Base-by-base conservation (phyloP, 2,113 vertebrate species). In the Clinocottus analis region DNA sequence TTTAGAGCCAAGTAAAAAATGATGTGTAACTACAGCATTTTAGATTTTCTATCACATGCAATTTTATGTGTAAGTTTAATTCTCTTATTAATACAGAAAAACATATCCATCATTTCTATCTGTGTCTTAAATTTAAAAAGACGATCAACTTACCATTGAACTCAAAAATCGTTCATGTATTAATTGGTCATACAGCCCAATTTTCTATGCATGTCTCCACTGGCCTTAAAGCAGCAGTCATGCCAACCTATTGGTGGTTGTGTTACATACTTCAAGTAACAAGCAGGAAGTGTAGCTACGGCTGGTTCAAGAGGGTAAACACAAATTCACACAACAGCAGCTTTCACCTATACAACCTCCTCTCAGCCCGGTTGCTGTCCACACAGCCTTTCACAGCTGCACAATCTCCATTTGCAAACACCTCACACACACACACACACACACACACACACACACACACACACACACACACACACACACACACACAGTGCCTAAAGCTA, bases 271-370 rank as follows among this genome's bases (percentile, higher is more conserved):
- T 90, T 84, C 23, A 60, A 75, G 47, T 67, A 89, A 84, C 86
- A 80, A 89, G 82, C 85, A 91, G 87, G 85, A 90, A 89, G 89
- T 86, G 87, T 76, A 87, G 86, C 87, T 80, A 90, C 3, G 87
- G 79, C 89, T 85, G 92, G 87, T 93, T 93, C 87, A 89, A 87
- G 75, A 85, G 83, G 72, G 90, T 90, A 90, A 94, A 94, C 89
- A 90, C 77, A 47, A 67, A 83, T 64, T 85, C 85, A 87, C 81
- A 93, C 91, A 93, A 86, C 89, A 84, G 90, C 75, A 83, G 92
- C 92, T 92, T 93, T 94, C 88, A 90, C 87, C 81, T 61, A 85
- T 80, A 77, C 72, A 82, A 79, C 59, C 72, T 72, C 74, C 56
- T 45, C 56, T 75, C 61, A 66, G 80, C 69, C 77, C 43, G 35